phyloP scores from a whole-genome alignment of 1,140 invertebrate species.

The Drosophila sp. region DNA sequence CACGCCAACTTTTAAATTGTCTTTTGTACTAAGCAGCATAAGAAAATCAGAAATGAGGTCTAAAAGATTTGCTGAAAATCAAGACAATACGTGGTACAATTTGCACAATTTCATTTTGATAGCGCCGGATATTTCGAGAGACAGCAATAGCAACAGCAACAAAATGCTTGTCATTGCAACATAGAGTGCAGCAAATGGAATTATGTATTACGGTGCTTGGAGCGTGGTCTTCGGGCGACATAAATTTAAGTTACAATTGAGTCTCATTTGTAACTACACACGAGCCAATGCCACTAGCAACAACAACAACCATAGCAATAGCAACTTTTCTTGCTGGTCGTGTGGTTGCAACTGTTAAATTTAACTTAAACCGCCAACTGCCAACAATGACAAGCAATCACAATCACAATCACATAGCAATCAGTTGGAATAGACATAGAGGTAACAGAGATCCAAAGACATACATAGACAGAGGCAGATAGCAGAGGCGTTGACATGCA shows the following conservation, averaged over 20 bases:
- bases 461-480: not conserved
- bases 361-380: slow-evolving; percentile 37
- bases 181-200: slow-evolving; percentile 58
- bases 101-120: slow-evolving; percentile 45
- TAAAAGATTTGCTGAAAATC: slow-evolving; percentile 36
- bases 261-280: slow-evolving; percentile 49
- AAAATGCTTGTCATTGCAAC: slow-evolving; percentile 67
- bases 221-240: slow-evolving; percentile 2
- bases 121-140: slow-evolving; percentile 46
- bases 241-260: slow-evolving; percentile 35
- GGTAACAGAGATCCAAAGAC: too few relatives aligned
- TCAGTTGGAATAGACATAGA: not conserved
- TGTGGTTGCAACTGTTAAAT: slow-evolving; percentile 32
- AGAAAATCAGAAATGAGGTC: slow-evolving; percentile 30
- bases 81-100: slow-evolving; percentile 49
- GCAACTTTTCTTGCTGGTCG: slow-evolving; percentile 15
- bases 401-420: slow-evolving; percentile 36
- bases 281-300: slow-evolving; percentile 47
- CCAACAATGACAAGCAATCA: slow-evolving; percentile 65
- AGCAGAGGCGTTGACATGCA: slow-evolving; percentile 52
- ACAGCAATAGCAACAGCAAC: slow-evolving; percentile 34
- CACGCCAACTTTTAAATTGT: slow-evolving; percentile 52
- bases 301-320: slow-evolving; percentile 44
- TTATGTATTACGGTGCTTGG: slow-evolving; percentile 5
- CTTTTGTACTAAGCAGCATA: slow-evolving; percentile 40